These are phyloP conservation scores for Felis catus DNA, from an alignment of 2,113 vertebrate species.

Conservation along the genomic window DNA sequence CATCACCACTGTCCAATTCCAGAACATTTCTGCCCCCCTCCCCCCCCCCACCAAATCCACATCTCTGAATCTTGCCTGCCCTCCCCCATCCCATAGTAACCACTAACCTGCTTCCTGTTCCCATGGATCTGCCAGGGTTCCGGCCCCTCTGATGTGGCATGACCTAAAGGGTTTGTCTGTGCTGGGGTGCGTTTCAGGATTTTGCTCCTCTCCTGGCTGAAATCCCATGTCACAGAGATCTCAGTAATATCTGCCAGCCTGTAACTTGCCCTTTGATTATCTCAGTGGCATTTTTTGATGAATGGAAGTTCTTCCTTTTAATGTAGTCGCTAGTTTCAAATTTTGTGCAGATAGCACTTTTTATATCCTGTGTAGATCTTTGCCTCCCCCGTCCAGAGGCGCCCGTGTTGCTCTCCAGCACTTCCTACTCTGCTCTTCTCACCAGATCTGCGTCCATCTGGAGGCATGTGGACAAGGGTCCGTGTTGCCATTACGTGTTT, in stretches of 20 bases:
- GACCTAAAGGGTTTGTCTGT: neutral
- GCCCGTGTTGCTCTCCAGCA: rapidly evolving
- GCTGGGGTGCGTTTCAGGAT: rapidly evolving
- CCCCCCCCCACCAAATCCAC: neutral
- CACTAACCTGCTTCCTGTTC: neutral
- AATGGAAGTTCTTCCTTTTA: neutral
- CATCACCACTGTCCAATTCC: neutral
- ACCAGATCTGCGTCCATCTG: neutral
- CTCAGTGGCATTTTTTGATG: neutral
- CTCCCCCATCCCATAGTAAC: neutral
- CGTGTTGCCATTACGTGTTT: neutral
- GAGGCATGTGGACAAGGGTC: neutral
- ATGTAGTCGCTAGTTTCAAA: rapidly evolving
- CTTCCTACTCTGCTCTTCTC: neutral
- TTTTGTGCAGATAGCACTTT: neutral
- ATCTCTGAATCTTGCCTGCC: neutral
- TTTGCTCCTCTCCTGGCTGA: neutral
- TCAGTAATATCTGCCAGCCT: neutral
- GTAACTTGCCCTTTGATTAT: neutral
- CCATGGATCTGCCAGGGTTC: too few relatives aligned
- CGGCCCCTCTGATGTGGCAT: neutral
- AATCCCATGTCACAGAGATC: neutral
- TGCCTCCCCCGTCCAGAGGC: neutral
- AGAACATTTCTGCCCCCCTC: neutral
- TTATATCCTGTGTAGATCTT: neutral